These are phyloP conservation scores for Drosophila cardini DNA, from an alignment of 1,140 invertebrate species.

Conservation along the genomic window DNA sequence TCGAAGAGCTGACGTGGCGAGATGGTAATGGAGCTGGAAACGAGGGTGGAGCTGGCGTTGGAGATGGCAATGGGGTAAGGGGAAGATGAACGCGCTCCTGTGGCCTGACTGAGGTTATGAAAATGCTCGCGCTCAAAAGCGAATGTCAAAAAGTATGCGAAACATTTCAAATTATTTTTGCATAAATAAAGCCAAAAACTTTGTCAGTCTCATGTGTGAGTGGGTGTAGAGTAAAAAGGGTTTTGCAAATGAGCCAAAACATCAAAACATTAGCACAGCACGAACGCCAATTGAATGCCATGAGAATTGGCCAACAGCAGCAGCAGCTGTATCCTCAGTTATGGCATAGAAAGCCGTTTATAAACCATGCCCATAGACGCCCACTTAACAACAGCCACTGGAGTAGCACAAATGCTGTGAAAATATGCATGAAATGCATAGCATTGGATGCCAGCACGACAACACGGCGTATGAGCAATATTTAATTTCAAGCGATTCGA, in stretches of 20 bases:
- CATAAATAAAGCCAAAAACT: conserved; percentile 70
- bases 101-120: conserved; percentile 65
- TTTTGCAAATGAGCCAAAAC: conserved; percentile 69
- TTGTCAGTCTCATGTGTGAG: conserved; percentile 31
- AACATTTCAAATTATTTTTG: conserved; percentile 79
- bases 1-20: conserved; percentile 26
- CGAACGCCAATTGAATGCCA: conserved; percentile 45
- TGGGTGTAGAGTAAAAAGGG: conserved; percentile 42
- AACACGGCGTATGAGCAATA: conserved; percentile 66
- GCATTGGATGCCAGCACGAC: neutral
- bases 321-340: neutral
- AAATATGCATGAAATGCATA: conserved; percentile 62
- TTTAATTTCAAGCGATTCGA: conserved; percentile 60
- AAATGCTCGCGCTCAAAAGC: conserved; percentile 53
- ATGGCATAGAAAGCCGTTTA: conserved; percentile 53
- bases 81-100: conserved; percentile 45
- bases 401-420: conserved; percentile 65
- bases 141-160: conserved; percentile 68
- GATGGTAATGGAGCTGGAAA: neutral
- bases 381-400: conserved; percentile 18
- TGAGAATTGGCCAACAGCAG: conserved; percentile 28
- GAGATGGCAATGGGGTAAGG: neutral
- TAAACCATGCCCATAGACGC: conserved; percentile 4
- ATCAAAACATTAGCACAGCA: conserved; percentile 50
- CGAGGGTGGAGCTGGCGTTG: neutral